Conservation (phyloP, 30 jellyfish, hydroid and myxozoan species). For the Aurelia aurita complex sp. Pacific region DNA sequence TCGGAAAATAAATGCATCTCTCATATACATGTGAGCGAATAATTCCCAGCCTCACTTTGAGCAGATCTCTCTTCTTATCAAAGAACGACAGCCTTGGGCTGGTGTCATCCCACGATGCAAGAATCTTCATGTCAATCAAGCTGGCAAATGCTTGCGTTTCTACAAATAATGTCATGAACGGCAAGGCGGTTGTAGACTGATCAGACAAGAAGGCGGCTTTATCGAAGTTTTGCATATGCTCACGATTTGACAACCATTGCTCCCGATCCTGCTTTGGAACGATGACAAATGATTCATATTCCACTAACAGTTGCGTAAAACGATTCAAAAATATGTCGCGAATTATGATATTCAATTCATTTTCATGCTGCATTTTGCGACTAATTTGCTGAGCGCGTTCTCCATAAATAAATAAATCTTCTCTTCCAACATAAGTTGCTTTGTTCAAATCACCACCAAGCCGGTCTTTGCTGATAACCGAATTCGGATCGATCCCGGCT, state of each 20-base stretch:
- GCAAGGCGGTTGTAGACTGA: constrained; percentile 87
- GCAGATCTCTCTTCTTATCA: constrained; percentile 90
- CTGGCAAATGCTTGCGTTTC: constrained; percentile 99
- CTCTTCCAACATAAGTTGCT: constrained; percentile 56
- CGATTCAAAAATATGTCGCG: constrained; percentile 95
- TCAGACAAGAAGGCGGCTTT: constrained; percentile 99
- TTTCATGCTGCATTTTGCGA: constrained; percentile 92
- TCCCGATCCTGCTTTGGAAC: constrained; percentile 94
- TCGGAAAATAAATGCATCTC: constrained; percentile 82
- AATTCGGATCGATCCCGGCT: constrained; percentile 91
- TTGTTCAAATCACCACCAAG: constrained; percentile 33
- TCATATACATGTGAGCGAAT: constrained; percentile 91
- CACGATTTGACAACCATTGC: constrained; percentile 95
- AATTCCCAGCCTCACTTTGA: constrained; percentile 94
- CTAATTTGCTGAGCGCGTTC: constrained; percentile 88
- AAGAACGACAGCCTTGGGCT: constrained; percentile 94
- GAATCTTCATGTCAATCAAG: constrained; percentile 94
- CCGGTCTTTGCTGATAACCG: constrained; percentile 51
- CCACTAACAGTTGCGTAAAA: constrained; percentile 95
- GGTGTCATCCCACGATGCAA: constrained; percentile 98
- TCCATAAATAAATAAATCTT: constrained; percentile 79
- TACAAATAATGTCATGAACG: constrained; percentile 96
- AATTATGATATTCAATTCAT: constrained; percentile 86
- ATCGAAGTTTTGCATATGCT: constrained; percentile 98
- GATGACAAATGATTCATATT: constrained; percentile 96